Conservation (phyloP, 37 sponge, comb jelly and placozoan species). For the Hexactinellida sp. region DNA sequence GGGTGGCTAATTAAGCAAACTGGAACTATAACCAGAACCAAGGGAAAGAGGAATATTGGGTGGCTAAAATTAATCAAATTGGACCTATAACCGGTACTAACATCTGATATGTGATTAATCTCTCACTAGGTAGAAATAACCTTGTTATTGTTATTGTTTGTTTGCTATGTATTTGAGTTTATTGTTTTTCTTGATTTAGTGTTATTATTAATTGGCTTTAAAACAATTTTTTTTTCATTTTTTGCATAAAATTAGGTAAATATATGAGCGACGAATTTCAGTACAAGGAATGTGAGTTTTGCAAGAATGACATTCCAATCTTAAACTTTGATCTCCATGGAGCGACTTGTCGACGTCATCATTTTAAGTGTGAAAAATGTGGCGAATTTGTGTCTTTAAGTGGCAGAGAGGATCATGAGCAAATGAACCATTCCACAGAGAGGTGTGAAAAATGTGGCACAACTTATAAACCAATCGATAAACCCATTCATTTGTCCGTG, state of each 20-base stretch:
- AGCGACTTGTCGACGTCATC: neutral
- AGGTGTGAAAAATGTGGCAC: neutral
- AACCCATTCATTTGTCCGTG: neutral
- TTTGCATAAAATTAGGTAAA: too few relatives aligned
- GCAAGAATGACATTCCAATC: neutral
- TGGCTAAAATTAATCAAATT: neutral
- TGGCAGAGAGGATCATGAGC: constrained; percentile 15
- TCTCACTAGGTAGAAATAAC: neutral
- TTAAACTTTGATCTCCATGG: neutral
- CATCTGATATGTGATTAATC: neutral
- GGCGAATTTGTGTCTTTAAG: neutral
- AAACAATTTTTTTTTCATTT: too few relatives aligned
- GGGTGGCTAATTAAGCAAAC: neutral
- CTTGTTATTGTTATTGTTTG: neutral
- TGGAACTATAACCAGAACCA: too few relatives aligned
- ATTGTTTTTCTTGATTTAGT: too few relatives aligned
- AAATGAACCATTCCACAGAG: neutral
- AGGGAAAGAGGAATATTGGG: too few relatives aligned
- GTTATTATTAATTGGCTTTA: neutral
- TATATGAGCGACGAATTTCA: neutral
- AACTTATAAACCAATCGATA: neutral
- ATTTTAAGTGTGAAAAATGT: neutral
- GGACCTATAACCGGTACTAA: too few relatives aligned
- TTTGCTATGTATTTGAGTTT: neutral
- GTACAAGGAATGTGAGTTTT: neutral